Base-by-base conservation (phyloP, 2,888 invertebrate genomes). In the Siphlonurus alternatus region DNA sequence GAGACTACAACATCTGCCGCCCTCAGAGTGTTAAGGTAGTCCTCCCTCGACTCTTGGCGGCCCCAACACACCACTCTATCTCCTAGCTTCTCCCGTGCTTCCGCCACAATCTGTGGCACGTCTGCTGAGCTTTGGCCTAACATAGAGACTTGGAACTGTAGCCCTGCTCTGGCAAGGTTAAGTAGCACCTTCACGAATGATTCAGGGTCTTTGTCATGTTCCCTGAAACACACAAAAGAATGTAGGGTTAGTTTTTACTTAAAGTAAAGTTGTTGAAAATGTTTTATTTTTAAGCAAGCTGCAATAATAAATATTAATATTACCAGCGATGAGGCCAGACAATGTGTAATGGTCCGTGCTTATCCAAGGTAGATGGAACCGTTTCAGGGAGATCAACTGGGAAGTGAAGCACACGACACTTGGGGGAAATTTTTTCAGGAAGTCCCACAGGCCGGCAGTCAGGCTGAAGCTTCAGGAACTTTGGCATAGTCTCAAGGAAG, bases 251-350 rank as follows among this genome's bases (percentile, higher is more conserved):
- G n/a, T 38, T 38, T 38, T 38, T 10, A 10, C 38, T 38, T 38
- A 38, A 10, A 38, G 15, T 38, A 38, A 38, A 38, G 15, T 38
- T 10, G 15, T 38, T 10, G 15, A 38, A 38, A 38, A 38, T 38
- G 38, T 38, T 38, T 15, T 38, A 10, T 38, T 10, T 38, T 38
- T 38, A 38, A 10, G 38, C 15, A n/a, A n/a, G n/a, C n/a, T n/a
- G n/a, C n/a, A n/a, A 59, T 18, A 24, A 22, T n/a, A 63, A 2
- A 53, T 25, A 20, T 5, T 23, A 60, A 1, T 59, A 71, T 71
- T 71, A 79, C 80, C 88, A 88, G 70, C 88, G 77, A 74, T 88
- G 88, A 0, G 87, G 84, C 88, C 88, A 88, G 3, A 87, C 80
- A 64, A 88, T 80, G 70, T 83, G 82, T 59, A 86, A 69, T 62